Base-by-base conservation (phyloP, 2,888 invertebrate genomes). In the Cephus sareptanus region DNA sequence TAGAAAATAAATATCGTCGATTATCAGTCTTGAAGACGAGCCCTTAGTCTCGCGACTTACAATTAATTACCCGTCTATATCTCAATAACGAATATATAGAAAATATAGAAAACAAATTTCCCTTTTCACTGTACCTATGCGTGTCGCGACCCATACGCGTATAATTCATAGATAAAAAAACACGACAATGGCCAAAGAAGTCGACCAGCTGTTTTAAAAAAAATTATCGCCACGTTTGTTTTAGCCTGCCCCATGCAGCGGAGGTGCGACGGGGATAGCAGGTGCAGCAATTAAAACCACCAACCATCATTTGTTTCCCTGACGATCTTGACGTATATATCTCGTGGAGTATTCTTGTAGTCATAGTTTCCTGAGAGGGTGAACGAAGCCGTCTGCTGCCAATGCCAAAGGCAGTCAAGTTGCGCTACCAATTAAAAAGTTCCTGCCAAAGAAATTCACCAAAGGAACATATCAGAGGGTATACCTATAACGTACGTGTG, bases 211-310 rank as follows among this genome's bases (percentile, higher is more conserved):
- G 87, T 86, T 56, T 56, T 2, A 23, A 56, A 83, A 81, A 85
- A 86, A 83, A 87, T 86, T 82, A 86, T 76, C 78, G 35, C 78
- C 78, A 69, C 75, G 75, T 56, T 73, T 73, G 76, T 75, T 76
- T 78, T 73, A 76, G 79, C 78, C 15, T 33, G 34, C 30, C 74
- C 37, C 74, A 77, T 80, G 76, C 81, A 40, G 73, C 69, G 68
- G 71, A 56, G 37, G 79, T 70, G 76, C 74, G 74, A 79, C 73
- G 11, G 33, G 11, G 15, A 56, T 37, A 82, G 87, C 90, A 90
- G 90, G 90, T 90, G 90, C 83, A 83, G 86, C 89, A 88, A 90
- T 89, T 89, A 89, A 90, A 89, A 89, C 80, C 83, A 80, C 85
- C 85, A 85, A 56, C 81, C 85, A 82, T 88, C 87, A 86, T 89